Evolutionary conservation across 2,113 vertebrate species (phyloP).

Genomic region (Phalacrocorax carbo): DNA sequence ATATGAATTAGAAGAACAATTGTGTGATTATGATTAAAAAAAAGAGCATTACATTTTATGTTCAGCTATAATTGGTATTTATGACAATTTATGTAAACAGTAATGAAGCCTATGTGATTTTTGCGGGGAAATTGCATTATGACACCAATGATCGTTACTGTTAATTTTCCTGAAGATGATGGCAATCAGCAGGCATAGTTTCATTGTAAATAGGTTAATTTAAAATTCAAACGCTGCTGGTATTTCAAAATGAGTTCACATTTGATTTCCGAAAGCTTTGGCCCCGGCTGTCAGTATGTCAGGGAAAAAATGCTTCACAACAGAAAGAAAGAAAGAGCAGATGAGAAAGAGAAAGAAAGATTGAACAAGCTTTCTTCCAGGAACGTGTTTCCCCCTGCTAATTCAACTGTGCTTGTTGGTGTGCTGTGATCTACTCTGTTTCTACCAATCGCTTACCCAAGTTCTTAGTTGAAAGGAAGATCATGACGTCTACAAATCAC

Average conservation of each 20-base stretch:
- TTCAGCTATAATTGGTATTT: conserved; percentile 85
- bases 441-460: background rate
- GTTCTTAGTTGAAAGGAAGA: background rate
- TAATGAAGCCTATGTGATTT: conserved; percentile 84
- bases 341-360: background rate
- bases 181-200: conserved; percentile 83
- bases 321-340: background rate
- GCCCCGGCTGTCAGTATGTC: conserved; percentile 67
- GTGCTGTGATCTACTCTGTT: background rate
- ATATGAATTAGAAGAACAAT: conserved; percentile 82
- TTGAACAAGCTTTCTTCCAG: background rate
- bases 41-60: conserved; percentile 84
- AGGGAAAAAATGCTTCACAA: conserved; percentile 47
- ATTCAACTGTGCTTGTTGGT: background rate
- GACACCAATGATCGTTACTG: conserved; percentile 84
- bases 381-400: background rate
- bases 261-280: conserved; percentile 78
- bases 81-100: conserved; percentile 87
- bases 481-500: background rate
- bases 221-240: conserved; percentile 82
- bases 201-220: conserved; percentile 86
- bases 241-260: conserved; percentile 81
- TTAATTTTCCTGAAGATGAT: conserved; percentile 86
- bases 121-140: conserved; percentile 82
- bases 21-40: conserved; percentile 81